These are phyloP conservation scores for Lypha dubia DNA, from an alignment of 2,888 invertebrate species.

Conservation along the genomic window DNA sequence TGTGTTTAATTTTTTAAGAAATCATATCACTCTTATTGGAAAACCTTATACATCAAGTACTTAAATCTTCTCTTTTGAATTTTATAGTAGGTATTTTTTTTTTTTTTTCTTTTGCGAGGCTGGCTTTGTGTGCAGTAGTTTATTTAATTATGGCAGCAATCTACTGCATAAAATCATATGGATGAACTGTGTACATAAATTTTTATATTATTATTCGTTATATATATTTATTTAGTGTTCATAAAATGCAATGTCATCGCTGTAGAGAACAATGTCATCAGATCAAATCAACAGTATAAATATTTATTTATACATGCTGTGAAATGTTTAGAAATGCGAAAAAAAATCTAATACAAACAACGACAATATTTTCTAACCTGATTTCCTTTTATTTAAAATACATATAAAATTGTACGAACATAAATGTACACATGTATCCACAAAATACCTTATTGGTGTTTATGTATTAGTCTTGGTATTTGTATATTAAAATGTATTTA, in stretches of 20 bases:
- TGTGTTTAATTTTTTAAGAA: no score
- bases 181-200: background rate
- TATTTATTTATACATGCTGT: slow-evolving; percentile 36
- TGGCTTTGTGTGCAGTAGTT: background rate
- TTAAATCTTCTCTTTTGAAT: background rate
- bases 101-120: background rate
- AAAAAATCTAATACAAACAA: background rate
- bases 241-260: slow-evolving; percentile 49
- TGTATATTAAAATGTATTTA: slow-evolving; percentile 7
- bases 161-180: slow-evolving; percentile 3
- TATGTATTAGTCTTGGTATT: background rate
- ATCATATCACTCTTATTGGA: no score
- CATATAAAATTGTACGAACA: background rate
- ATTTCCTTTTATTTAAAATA: slow-evolving; percentile 35
- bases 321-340: background rate
- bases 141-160: slow-evolving; percentile 39
- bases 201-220: slow-evolving; percentile 16
- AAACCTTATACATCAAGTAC: no score
- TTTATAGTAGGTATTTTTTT: background rate
- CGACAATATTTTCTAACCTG: slow-evolving; percentile 39
- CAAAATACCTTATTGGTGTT: no score
- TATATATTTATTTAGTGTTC: slow-evolving; percentile 38
- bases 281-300: slow-evolving; percentile 54
- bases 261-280: slow-evolving; percentile 52
- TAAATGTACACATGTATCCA: background rate